phyloP scores from a whole-genome alignment of 2,797 vertebrate genomes.

The Oryzias sinensis region DNA sequence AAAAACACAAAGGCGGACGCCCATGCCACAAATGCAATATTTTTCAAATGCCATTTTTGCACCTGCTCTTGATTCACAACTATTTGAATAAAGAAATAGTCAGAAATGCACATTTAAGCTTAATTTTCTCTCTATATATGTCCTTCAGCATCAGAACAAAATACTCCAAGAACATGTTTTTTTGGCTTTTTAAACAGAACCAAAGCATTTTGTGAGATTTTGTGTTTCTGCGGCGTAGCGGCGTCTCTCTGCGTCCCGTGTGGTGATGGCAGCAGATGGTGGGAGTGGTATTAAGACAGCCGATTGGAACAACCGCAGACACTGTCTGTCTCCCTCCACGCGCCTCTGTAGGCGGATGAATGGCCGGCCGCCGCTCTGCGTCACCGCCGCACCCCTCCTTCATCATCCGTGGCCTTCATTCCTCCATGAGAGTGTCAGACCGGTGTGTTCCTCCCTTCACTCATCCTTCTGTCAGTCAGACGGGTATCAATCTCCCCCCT shows the following conservation, averaged over 20 bases:
- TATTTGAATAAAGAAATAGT: too few species aligned
- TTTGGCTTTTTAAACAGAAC: too few species aligned
- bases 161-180: too few species aligned
- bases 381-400: conserved; percentile 58
- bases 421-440: conserved; percentile 60
- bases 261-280: conserved; percentile 66
- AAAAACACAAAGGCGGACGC: too few species aligned
- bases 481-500: conserved; percentile 39
- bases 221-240: too few species aligned
- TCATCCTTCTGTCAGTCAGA: conserved; percentile 55
- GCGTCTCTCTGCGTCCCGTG: conserved; percentile 29
- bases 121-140: too few species aligned
- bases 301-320: conserved; percentile 38
- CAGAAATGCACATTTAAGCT: too few species aligned
- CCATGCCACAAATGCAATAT: too few species aligned
- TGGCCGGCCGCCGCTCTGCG: conserved; percentile 59
- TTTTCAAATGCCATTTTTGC: too few species aligned
- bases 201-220: too few species aligned
- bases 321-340: conserved; percentile 13
- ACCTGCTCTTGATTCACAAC: too few species aligned
- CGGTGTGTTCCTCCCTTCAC: conserved; percentile 56
- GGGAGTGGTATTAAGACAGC: conserved; percentile 54
- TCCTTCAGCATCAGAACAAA: too few species aligned
- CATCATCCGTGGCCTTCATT: conserved; percentile 63
- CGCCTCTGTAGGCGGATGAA: conserved; percentile 56